Percentiles rank a stretch among this genome's conserved stretches.
Conservation (phyloP, 2,113 vertebrate genomes). For the Elgaria multicarinata region DNA sequence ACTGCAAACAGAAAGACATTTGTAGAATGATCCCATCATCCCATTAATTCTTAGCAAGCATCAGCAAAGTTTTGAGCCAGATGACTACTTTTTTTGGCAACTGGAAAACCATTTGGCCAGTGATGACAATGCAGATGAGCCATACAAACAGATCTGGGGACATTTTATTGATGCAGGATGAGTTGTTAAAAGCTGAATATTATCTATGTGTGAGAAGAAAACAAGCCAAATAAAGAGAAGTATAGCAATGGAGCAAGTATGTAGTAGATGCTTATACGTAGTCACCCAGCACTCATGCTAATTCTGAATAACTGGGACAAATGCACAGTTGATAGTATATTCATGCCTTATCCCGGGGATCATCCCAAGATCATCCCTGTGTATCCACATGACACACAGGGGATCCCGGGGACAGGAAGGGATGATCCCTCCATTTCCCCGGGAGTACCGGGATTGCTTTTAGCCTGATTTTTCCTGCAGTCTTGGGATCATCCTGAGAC, state of each 20-base stretch:
- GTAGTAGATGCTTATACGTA: not conserved
- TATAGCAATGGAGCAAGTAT: not conserved
- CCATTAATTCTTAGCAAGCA: constrained; percentile 26
- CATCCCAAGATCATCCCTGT: no score
- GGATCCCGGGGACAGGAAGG: no score
- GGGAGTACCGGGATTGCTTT: no score
- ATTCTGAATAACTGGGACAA: not conserved
- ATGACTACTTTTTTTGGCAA: constrained; percentile 11
- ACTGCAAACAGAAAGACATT: constrained; percentile 22
- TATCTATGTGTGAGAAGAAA: not conserved
- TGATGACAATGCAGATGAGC: not conserved
- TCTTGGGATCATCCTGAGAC: no score
- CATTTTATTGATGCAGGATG: constrained; percentile 9
- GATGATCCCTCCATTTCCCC: no score
- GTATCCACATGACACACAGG: no score
- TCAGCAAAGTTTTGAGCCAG: not conserved
- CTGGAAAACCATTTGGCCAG: not conserved
- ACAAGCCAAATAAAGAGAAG: not conserved
- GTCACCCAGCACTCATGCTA: not conserved
- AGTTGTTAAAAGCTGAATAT: not conserved
- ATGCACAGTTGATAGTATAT: not conserved
- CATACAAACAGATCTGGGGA: constrained; percentile 1
- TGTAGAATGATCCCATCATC: constrained; percentile 5
- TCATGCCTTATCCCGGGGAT: no score
- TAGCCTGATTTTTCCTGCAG: no score